These are phyloP conservation scores for Sterrhoptilus dennistouni DNA, from an alignment of 2,113 vertebrate genomes.

Conservation along the genomic window DNA sequence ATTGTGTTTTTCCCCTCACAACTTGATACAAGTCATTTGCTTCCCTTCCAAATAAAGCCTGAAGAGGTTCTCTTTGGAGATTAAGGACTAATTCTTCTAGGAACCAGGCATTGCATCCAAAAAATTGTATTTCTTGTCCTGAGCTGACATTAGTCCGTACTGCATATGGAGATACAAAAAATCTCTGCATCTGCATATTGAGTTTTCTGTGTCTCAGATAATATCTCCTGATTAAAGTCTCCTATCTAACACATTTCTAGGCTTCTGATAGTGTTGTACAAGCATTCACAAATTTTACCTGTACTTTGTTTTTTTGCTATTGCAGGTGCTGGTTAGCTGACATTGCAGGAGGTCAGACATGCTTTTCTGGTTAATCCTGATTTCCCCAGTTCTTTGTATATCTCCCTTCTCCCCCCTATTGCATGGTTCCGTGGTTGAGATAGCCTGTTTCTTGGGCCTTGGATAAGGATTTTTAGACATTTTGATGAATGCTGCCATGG, in stretches of 20 bases:
- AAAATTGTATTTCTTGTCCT: background rate
- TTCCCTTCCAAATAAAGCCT: background rate
- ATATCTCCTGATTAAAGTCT: background rate
- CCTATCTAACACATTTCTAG: background rate
- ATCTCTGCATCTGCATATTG: background rate
- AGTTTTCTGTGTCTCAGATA: background rate
- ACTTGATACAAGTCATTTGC: background rate
- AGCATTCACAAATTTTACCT: background rate
- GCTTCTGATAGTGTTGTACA: background rate
- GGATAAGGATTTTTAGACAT: background rate
- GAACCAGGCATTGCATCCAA: background rate
- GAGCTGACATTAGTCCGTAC: background rate
- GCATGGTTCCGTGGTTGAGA: background rate
- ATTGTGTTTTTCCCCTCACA: background rate
- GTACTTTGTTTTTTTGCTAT: background rate
- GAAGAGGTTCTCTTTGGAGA: background rate
- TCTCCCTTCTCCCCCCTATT: accelerated
- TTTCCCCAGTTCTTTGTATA: background rate
- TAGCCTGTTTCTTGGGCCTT: background rate
- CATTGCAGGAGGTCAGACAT: background rate
- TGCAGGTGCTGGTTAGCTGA: background rate
- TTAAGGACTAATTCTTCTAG: background rate
- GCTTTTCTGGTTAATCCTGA: background rate
- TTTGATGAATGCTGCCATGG: background rate
- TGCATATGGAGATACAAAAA: background rate